phyloP scores from a whole-genome alignment of 2,113 vertebrate genomes.

The Colaptes auratus region DNA sequence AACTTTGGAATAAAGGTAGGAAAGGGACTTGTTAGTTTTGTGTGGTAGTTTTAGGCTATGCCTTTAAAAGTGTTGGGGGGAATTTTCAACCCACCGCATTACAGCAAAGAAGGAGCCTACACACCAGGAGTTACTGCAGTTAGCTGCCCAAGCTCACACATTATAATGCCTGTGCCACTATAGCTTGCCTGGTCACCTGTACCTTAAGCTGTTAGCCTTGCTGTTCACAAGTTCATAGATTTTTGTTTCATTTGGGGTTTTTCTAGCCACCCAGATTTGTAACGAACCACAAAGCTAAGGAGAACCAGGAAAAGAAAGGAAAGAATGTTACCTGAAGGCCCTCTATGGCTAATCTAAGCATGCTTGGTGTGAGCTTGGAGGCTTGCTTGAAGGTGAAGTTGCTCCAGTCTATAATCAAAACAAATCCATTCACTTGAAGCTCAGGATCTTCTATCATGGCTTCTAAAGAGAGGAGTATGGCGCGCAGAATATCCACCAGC shows the following conservation, averaged over 20 bases:
- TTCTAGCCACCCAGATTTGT: not conserved
- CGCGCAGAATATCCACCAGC: constrained; percentile 95
- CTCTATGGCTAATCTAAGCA: constrained; percentile 96
- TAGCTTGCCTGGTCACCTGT: not conserved
- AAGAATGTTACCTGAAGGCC: constrained; percentile 88
- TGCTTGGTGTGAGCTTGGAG: constrained; percentile 96
- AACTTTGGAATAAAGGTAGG: not conserved
- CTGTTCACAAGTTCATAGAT: not conserved
- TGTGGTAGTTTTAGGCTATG: too few relatives aligned
- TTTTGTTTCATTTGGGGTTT: not conserved
- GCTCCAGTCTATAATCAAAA: constrained; percentile 99
- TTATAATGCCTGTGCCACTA: not conserved
- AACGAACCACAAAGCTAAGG: not conserved
- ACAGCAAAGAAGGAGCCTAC: not conserved
- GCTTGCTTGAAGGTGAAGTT: constrained; percentile 99
- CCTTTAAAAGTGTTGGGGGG: too few relatives aligned
- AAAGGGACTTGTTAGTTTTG: not conserved
- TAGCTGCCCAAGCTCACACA: not conserved
- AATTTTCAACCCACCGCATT: too few relatives aligned
- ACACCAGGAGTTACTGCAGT: not conserved
- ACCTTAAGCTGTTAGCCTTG: not conserved
- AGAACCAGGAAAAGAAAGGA: not conserved
- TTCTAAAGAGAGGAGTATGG: constrained; percentile 95
- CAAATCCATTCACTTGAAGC: constrained; percentile 98
- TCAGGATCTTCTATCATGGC: constrained; percentile 98